These are phyloP conservation scores for Drosophila birchii DNA, from an alignment of 2,888 invertebrate genomes.

Conservation along the genomic window DNA sequence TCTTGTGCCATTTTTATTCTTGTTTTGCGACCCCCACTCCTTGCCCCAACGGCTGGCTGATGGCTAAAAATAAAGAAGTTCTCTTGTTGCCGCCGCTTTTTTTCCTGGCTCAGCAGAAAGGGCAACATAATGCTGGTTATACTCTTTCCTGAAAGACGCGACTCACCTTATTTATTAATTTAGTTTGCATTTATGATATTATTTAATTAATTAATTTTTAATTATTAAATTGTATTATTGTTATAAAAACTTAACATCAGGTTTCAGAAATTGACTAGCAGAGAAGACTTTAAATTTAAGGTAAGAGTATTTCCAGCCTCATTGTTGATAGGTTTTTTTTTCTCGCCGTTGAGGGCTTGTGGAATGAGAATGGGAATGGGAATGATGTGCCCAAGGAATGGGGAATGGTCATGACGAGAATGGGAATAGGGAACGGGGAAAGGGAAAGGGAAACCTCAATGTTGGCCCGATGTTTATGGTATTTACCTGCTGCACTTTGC, in stretches of 20 bases:
- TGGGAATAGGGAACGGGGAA: not conserved
- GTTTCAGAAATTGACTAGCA: not conserved
- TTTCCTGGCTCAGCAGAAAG: slow-evolving; percentile 39
- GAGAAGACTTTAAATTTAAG: not conserved
- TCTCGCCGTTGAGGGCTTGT: slow-evolving; percentile 1
- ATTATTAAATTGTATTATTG: too few relatives aligned
- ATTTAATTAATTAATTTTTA: not conserved
- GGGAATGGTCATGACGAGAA: slow-evolving; percentile 24
- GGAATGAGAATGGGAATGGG: slow-evolving; percentile 14
- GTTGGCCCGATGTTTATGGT: slow-evolving; percentile 13
- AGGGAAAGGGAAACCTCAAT: not conserved
- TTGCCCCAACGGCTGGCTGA: slow-evolving; percentile 5
- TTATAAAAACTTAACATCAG: not conserved
- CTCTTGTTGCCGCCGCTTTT: slow-evolving; percentile 31
- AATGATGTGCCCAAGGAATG: slow-evolving; percentile 31
- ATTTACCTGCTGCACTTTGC: slow-evolving; percentile 68
- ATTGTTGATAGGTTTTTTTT: slow-evolving; percentile 1
- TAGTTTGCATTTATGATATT: not conserved
- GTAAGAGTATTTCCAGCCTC: slow-evolving; percentile 7
- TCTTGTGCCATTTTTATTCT: slow-evolving; percentile 8
- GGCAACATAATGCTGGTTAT: slow-evolving; percentile 38
- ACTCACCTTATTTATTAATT: not conserved
- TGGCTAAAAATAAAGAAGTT: slow-evolving; percentile 48
- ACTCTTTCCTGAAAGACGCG: not conserved
- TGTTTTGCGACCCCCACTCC: slow-evolving; percentile 6